These are phyloP conservation scores for Ophraella communa DNA, from an alignment of 2,888 invertebrate genomes.

Conservation along the genomic window DNA sequence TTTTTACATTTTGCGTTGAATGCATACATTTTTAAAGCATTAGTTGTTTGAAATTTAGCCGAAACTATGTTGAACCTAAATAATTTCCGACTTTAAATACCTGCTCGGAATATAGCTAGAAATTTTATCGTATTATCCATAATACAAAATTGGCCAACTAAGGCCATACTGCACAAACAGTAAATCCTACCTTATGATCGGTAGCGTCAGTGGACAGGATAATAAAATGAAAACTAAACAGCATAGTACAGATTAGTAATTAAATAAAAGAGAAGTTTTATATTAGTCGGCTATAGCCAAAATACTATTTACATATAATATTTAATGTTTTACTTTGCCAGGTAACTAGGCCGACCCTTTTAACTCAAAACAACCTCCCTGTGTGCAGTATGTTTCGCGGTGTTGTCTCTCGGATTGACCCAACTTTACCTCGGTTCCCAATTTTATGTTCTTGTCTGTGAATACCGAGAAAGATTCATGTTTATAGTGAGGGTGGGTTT, in stretches of 20 bases:
- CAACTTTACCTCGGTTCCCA: background rate
- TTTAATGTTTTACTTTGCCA: background rate
- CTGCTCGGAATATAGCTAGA: background rate
- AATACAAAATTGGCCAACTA: background rate
- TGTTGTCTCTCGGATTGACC: conserved; percentile 13
- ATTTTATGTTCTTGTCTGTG: conserved; percentile 22
- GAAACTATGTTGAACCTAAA: background rate
- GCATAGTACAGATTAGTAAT: no score
- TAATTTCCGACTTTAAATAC: background rate
- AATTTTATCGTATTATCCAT: background rate
- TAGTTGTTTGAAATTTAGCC: background rate
- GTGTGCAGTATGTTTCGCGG: background rate
- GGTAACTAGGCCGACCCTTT: background rate
- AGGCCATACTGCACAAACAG: background rate
- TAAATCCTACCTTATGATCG: background rate
- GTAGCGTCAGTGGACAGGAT: background rate
- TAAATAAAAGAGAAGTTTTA: no score
- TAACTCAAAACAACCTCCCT: background rate
- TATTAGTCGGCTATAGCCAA: no score
- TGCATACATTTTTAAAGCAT: background rate
- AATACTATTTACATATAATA: background rate
- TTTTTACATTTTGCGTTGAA: background rate
- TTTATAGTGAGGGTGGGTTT: conserved; percentile 31
- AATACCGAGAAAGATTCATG: conserved; percentile 26
- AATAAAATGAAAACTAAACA: background rate